Conservation (phyloP, 2,797 vertebrate genomes). For the Pterois miles region DNA sequence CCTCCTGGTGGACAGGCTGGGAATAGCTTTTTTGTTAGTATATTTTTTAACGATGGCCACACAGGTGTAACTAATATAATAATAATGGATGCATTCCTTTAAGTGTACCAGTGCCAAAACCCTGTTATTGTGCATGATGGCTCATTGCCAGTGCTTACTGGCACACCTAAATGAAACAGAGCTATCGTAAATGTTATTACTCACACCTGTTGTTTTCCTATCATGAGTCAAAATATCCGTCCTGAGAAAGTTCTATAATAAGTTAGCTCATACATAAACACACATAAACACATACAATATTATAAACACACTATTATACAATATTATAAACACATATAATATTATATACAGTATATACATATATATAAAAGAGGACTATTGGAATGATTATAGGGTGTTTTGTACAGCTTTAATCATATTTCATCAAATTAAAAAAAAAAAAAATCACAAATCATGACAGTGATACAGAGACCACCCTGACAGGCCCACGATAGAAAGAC, state of each 20-base stretch:
- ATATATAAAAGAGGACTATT: not conserved
- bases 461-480: not conserved
- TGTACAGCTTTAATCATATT: not conserved
- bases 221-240: not conserved
- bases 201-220: not conserved
- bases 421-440: too few relatives aligned
- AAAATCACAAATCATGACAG: not conserved
- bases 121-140: not conserved
- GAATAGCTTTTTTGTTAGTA: not conserved
- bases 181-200: not conserved
- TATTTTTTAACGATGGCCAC: not conserved
- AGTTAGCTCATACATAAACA: not conserved
- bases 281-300: too few relatives aligned
- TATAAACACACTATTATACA: too few relatives aligned
- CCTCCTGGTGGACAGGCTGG: not conserved
- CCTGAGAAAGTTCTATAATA: not conserved
- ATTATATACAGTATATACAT: too few relatives aligned
- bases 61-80: conserved; percentile 1
- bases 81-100: not conserved
- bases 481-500: not conserved
- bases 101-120: not conserved
- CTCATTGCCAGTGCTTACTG: not conserved
- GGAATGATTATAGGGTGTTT: not conserved
- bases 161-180: not conserved
- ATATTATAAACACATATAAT: too few relatives aligned